Base-by-base conservation (phyloP, 2,888 invertebrate species). In the Nebria salina region DNA sequence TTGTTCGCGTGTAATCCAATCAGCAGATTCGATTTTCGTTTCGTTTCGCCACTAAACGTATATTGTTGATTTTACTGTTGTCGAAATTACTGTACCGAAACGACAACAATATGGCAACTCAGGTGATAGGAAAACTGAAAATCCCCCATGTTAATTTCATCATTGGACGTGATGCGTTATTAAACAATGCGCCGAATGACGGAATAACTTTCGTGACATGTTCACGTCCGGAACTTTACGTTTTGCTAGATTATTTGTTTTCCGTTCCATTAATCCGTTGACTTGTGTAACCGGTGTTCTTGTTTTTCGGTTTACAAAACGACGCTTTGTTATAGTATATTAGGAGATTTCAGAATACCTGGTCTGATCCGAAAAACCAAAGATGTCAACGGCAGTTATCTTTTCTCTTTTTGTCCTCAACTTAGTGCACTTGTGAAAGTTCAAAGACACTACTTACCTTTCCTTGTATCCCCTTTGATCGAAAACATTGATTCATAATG, bases 401-500 rank as follows among this genome's bases (percentile, higher is more conserved):
- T 54, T 54, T 54, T 54, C 54, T 8, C 54, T 54, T 54, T 54
- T 54, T 54, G 54, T 54, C 8, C 13, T 54, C 54, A 13, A 54
- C 7, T 54, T 8, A 1, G 13, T 11, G 13, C 54, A 11, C 54
- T 8, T 54, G 6, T 54, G 54, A 13, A 8, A 54, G 54, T 7
- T 54, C 54, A 54, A 54, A 13, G 13, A 54, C 70, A 77, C 77
- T 90, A 93, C 94, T 93, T 92, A 95, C 95, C 94, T 91, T 93
- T 92, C 88, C 92, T 92, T 85, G 94, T 92, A 88, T 95, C 95
- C 82, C 95, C 95, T 85, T 93, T 92, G 78, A 93, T 91, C 85
- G 95, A 94, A 89, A 96, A 97, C 85, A 94, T 93, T 6, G 95
- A 93, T 88, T 97, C 97, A 90, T 95, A 95, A 89, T 97, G 97